These are phyloP conservation scores for Diogma glabrata DNA, from an alignment of 2,888 invertebrate species.

Conservation along the genomic window DNA sequence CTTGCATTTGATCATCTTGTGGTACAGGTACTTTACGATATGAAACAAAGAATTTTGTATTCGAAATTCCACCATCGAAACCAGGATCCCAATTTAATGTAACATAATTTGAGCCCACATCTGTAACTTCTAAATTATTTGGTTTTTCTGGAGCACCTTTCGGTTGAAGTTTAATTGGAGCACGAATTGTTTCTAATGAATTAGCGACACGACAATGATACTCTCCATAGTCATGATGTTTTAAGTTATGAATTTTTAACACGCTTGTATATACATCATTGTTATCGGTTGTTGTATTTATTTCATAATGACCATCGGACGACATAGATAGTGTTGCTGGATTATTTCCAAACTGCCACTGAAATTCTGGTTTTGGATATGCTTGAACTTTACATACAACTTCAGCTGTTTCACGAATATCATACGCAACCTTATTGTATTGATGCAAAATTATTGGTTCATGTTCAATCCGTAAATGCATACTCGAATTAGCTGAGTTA, in stretches of 20 bases:
- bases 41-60: conserved; percentile 78
- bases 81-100: conserved; percentile 79
- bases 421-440: conserved; percentile 80
- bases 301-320: conserved; percentile 76
- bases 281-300: conserved; percentile 66
- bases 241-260: conserved; percentile 58
- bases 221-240: conserved; percentile 79
- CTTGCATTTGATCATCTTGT: conserved; percentile 47
- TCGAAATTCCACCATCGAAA: conserved; percentile 78
- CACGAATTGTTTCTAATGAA: conserved; percentile 61
- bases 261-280: conserved; percentile 79
- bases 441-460: conserved; percentile 77
- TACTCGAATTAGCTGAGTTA: conserved; percentile 73
- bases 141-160: conserved; percentile 84
- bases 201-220: conserved; percentile 84
- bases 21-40: conserved; percentile 56
- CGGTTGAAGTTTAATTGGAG: conserved; percentile 67
- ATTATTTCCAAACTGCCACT: conserved; percentile 77
- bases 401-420: conserved; percentile 71
- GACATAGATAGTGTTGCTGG: conserved; percentile 62
- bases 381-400: conserved; percentile 83
- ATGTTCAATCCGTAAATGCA: conserved; percentile 86
- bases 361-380: conserved; percentile 85
- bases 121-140: conserved; percentile 54
- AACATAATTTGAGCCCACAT: conserved; percentile 67